Conservation (phyloP, 2,797 vertebrate genomes). For the Chaunax sp. region DNA sequence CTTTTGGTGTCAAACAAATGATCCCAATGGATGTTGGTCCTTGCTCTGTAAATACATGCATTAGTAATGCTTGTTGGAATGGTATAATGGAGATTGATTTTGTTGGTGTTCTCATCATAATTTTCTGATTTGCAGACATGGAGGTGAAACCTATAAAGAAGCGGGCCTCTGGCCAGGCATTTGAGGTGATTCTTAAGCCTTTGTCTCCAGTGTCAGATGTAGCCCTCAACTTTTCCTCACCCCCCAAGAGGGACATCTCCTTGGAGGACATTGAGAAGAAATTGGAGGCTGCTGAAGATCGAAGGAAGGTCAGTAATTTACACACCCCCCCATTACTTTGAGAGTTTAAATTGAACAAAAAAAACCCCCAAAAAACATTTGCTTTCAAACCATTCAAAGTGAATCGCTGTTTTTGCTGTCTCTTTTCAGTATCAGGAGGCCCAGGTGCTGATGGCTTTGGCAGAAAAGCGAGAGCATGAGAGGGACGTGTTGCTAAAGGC, state of each 20-base stretch:
- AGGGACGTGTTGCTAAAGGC: slow-evolving; percentile 95
- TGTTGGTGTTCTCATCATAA: slow-evolving; percentile 9
- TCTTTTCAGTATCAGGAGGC: slow-evolving; percentile 90
- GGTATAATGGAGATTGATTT: slow-evolving; percentile 29
- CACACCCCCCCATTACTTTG: too few species aligned
- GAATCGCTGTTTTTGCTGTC: background rate
- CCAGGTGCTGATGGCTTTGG: slow-evolving; percentile 92
- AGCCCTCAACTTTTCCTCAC: slow-evolving; percentile 85
- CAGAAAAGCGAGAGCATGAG: slow-evolving; percentile 94
- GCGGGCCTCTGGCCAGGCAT: slow-evolving; percentile 95
- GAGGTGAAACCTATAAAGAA: slow-evolving; percentile 97
- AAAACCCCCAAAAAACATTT: too few species aligned
- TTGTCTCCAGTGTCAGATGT: slow-evolving; percentile 92
- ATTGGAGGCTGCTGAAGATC: slow-evolving; percentile 95
- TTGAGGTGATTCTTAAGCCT: slow-evolving; percentile 97
- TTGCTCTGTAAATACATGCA: slow-evolving; percentile 1
- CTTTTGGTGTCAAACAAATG: background rate
- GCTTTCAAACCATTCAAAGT: slow-evolving; percentile 4
- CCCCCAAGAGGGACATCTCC: slow-evolving; percentile 94
- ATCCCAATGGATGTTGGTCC: slow-evolving; percentile 10
- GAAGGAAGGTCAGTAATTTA: slow-evolving; percentile 88
- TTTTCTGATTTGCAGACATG: slow-evolving; percentile 86
- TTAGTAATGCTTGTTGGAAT: slow-evolving; percentile 1
- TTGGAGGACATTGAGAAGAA: slow-evolving; percentile 97
- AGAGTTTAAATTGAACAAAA: too few species aligned